phyloP scores from a whole-genome alignment of 2,797 vertebrate genomes.

The Lepilemur ruficaudatus region DNA sequence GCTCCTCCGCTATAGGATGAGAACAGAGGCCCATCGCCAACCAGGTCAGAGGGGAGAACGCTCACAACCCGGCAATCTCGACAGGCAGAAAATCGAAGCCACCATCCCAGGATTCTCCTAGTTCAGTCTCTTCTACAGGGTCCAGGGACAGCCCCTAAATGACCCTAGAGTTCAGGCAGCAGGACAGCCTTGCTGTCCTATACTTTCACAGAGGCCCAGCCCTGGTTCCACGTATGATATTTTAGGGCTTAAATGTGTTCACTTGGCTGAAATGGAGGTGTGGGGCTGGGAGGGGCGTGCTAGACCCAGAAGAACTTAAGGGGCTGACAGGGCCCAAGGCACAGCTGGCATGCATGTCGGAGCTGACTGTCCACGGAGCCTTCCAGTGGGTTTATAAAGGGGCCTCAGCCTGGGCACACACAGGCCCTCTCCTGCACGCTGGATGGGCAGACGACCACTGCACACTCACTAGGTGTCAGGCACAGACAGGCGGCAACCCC shows the following conservation, averaged over 20 bases:
- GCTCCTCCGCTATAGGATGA: not conserved
- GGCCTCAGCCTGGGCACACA: not conserved
- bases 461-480: fast-evolving
- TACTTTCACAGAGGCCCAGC: not conserved
- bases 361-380: fast-evolving
- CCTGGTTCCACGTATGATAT: not conserved
- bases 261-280: not conserved
- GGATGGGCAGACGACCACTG: not conserved
- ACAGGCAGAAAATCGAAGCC: not conserved
- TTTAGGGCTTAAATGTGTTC: not conserved
- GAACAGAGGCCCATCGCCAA: not conserved
- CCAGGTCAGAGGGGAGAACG: not conserved
- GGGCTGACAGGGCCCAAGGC: not conserved
- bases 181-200: not conserved
- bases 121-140: not conserved
- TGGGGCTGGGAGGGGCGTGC: not conserved
- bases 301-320: not conserved
- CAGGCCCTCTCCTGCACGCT: not conserved
- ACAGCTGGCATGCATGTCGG: not conserved
- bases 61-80: not conserved
- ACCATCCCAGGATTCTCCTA: not conserved
- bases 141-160: not conserved
- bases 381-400: not conserved
- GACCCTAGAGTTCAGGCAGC: not conserved
- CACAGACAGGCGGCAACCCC: not conserved